A percentile compares a stretch with the other conserved stretches of the same genome.
Conservation (phyloP, 2,888 invertebrate genomes). For the Omphaloscelis lunosa region DNA sequence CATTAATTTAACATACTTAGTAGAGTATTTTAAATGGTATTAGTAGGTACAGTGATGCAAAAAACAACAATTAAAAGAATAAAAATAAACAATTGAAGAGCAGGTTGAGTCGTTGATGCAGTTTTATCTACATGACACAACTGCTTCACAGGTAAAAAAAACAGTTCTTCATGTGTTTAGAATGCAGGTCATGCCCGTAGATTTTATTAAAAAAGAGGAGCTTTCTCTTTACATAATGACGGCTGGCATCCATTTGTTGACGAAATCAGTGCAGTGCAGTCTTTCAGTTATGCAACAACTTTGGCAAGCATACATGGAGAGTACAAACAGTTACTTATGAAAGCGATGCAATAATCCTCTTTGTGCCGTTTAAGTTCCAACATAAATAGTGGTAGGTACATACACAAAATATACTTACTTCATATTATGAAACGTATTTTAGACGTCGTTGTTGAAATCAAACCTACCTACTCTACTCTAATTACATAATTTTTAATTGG, state of each 20-base stretch:
- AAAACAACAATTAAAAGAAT: too few species aligned
- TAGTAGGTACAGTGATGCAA: too few species aligned
- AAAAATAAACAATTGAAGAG: neutral
- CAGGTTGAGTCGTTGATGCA: neutral
- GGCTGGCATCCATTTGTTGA: conserved; percentile 81
- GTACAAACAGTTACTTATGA: conserved; percentile 60
- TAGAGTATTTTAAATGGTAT: too few species aligned
- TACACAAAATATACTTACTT: neutral
- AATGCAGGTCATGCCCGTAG: conserved; percentile 67
- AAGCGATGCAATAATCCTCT: conserved; percentile 51
- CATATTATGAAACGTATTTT: neutral
- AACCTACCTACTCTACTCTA: neutral
- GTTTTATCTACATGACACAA: neutral
- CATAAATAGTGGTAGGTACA: neutral
- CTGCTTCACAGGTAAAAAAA: neutral
- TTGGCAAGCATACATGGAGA: conserved; percentile 78
- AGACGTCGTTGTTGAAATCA: neutral
- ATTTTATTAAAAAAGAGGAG: conserved; percentile 77
- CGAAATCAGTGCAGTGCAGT: conserved; percentile 86
- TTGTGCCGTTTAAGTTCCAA: conserved; percentile 15
- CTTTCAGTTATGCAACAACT: conserved; percentile 79
- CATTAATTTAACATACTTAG: too few species aligned
- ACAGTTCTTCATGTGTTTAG: conserved; percentile 38
- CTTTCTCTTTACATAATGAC: conserved; percentile 87
- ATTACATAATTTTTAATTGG: neutral